These are phyloP conservation scores for Semibalanus balanoides DNA, from an alignment of 1,140 invertebrate species.

Conservation along the genomic window DNA sequence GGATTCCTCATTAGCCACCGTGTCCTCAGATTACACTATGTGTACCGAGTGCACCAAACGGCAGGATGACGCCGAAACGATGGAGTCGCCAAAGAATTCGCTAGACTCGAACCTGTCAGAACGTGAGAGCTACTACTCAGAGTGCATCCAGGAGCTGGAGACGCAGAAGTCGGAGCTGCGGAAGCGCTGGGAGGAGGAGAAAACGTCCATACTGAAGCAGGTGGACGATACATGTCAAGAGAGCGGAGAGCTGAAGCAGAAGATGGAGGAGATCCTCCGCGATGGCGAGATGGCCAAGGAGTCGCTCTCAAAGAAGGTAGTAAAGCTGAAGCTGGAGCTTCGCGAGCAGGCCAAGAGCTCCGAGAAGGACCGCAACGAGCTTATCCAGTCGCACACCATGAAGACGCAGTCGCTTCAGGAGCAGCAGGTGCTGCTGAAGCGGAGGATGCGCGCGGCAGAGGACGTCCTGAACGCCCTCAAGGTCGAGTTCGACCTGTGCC, in stretches of 20 bases:
- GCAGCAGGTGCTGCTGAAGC: not conserved
- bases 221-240: not conserved
- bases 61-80: not conserved
- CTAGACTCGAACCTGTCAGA: not conserved
- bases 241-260: not conserved
- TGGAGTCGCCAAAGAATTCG: not conserved
- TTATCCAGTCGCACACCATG: not conserved
- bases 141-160: conserved; percentile 1
- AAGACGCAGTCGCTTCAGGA: conserved; percentile 6
- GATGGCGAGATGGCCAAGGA: not conserved
- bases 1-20: not conserved
- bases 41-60: not conserved
- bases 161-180: not conserved
- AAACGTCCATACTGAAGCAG: not conserved
- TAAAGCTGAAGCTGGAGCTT: not conserved
- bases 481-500: not conserved
- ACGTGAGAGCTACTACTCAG: not conserved
- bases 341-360: not conserved
- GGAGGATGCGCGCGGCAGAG: conserved; percentile 1
- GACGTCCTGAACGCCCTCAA: not conserved
- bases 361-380: not conserved
- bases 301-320: not conserved
- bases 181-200: not conserved
- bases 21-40: not conserved
- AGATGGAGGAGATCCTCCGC: not conserved